Percentiles rank a stretch among this genome's conserved stretches.
Evolutionary conservation across 2,797 vertebrate genomes (phyloP).

Genomic region (Gymnopithys bicolor): DNA sequence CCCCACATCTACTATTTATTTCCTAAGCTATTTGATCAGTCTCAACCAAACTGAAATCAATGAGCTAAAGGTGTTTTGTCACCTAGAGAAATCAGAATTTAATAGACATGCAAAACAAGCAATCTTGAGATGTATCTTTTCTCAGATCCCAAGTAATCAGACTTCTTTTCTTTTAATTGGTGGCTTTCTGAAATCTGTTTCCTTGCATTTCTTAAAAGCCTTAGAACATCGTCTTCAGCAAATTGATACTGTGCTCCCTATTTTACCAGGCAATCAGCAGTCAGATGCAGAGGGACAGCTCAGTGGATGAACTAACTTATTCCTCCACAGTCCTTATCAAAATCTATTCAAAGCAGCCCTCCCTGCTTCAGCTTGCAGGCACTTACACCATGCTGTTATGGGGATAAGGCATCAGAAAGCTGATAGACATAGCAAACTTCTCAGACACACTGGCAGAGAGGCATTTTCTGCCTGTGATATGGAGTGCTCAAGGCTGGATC

Average conservation of each 20-base stretch:
- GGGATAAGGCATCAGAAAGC: background rate
- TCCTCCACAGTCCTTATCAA: background rate
- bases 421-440: background rate
- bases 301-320: background rate
- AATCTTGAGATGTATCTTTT: background rate
- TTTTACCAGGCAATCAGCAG: background rate
- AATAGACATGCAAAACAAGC: background rate
- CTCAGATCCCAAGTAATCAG: background rate
- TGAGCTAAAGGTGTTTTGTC: background rate
- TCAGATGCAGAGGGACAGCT: background rate
- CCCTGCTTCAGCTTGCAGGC: background rate
- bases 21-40: background rate
- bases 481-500: background rate
- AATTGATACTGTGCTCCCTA: background rate
- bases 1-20: background rate
- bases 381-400: accelerated
- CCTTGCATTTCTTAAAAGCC: background rate
- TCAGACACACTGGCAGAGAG: background rate
- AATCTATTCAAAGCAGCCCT: background rate
- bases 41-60: background rate
- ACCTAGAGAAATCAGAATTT: background rate
- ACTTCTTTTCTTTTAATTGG: constrained; percentile 9
- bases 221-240: background rate
- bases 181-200: background rate
- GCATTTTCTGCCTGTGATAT: accelerated